Base-by-base conservation (phyloP, 2,888 invertebrate genomes). In the Ichneumoninae sp. region DNA sequence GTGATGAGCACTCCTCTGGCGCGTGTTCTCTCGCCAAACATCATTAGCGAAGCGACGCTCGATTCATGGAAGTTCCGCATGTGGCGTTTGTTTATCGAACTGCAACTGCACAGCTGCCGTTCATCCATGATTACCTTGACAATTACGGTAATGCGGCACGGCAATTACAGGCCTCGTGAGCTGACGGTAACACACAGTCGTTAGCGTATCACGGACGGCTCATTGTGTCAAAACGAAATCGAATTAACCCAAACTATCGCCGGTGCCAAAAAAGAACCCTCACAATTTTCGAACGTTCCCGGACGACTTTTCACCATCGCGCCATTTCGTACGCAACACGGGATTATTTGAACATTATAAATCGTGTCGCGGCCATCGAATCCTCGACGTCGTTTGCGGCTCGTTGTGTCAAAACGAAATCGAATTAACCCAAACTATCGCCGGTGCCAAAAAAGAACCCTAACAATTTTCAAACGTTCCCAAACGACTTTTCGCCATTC, bases 11-110 rank as follows among this genome's bases (percentile, higher is more conserved):
- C 19, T 50, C 52, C 33, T 62, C 72, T 52, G 54, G 30, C 50
- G 22, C 57, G 66, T 76, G 71, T 76, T 80, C 70, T 80, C 80
- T 80, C 80, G 57, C 36, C 66, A 83, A 83, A 80, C 80, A 80
- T 80, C 75, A 74, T 79, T 83, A 80, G 57, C 75, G 40, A 79
- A 71, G 19, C 36, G 62, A 22, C 33, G 52, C 22, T 60, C 68
- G 57, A 22, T 52, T 52, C 13, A 36, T 47, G 16, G 65, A 66
- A 62, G 72, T 80, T 65, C 47, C 44, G 26, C 26, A n/a, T 26
- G 62, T 52, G 60, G 50, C 68, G 52, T 62, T 33, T 76, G 70
- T 40, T 26, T 65, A 40, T 16, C 44, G 33, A 40, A 30, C 62
- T 5, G 6, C 26, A 62, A 33, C 16, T 33, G 52, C 30, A 4